Conservation (phyloP, 1,140 invertebrate genomes). For the Hyphantria cunea region DNA sequence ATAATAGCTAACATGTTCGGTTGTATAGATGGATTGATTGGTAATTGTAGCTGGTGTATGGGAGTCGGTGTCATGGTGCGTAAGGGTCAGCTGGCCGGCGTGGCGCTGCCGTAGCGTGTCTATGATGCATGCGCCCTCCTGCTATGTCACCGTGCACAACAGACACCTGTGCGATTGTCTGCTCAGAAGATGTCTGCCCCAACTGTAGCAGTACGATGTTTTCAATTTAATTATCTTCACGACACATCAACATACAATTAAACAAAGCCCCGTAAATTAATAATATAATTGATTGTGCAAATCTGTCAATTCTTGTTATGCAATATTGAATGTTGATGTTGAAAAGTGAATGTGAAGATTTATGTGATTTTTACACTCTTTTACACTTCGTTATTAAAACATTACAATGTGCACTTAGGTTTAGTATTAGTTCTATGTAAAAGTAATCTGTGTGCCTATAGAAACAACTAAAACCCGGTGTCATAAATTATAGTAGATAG, state of each 20-base stretch:
- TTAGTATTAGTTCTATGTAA: too few species aligned
- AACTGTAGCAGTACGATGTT: not conserved
- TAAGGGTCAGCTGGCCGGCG: conserved; percentile 42
- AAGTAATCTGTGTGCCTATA: not conserved
- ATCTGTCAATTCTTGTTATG: too few species aligned
- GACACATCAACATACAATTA: too few species aligned
- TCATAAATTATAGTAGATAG: not conserved
- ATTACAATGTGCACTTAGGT: too few species aligned
- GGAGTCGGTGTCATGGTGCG: conserved; percentile 39
- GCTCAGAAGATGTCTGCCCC: conserved; percentile 13
- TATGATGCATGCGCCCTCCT: conserved; percentile 54
- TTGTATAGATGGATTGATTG: conserved; percentile 29
- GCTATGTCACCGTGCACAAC: conserved; percentile 47
- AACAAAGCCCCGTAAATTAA: too few species aligned
- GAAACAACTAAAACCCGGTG: not conserved
- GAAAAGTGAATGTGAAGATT: too few species aligned
- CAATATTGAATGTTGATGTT: too few species aligned
- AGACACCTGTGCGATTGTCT: conserved; percentile 36
- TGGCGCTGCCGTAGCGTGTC: conserved; percentile 45
- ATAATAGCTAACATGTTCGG: too few species aligned
- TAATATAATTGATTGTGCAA: too few species aligned
- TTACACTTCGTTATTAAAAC: too few species aligned
- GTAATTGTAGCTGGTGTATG: conserved; percentile 54
- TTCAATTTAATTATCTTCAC: too few species aligned
- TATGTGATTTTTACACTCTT: too few species aligned